A percentile compares a stretch with the other conserved stretches of the same genome.
Evolutionary conservation across 2,888 invertebrate species (phyloP).

Genomic region (Fragum fragum): DNA sequence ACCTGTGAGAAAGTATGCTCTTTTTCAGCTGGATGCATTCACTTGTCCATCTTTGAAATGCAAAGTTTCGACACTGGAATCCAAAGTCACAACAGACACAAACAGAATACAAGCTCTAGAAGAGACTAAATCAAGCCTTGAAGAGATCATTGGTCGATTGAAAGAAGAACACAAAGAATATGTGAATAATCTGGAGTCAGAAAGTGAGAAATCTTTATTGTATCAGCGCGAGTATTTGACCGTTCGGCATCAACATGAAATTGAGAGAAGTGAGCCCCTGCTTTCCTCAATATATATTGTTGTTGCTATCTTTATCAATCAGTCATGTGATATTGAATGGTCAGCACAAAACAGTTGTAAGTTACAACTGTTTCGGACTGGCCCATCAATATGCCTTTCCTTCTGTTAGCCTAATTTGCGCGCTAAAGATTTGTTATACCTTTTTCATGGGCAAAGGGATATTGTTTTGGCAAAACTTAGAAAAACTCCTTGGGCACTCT

Average conservation of each 20-base stretch:
- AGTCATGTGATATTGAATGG: too few relatives aligned
- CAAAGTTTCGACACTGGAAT: constrained; percentile 74
- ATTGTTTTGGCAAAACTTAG: too few relatives aligned
- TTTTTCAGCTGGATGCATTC: constrained; percentile 88
- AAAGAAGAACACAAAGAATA: constrained; percentile 72
- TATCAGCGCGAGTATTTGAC: constrained; percentile 59
- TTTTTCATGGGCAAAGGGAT: neutral
- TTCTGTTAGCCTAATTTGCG: neutral
- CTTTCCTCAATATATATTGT: constrained; percentile 25
- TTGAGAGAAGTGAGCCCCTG: constrained; percentile 53
- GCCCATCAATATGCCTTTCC: constrained; percentile 9
- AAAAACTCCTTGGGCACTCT: too few relatives aligned
- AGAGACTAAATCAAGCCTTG: constrained; percentile 44
- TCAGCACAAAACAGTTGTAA: neutral
- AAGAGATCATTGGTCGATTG: constrained; percentile 61
- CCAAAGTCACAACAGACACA: constrained; percentile 74
- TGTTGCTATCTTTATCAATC: constrained; percentile 16
- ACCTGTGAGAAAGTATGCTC: too few relatives aligned
- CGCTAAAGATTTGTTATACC: too few relatives aligned
- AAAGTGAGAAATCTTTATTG: constrained; percentile 61
- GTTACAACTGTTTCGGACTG: neutral
- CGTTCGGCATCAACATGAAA: constrained; percentile 43
- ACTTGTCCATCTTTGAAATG: constrained; percentile 87
- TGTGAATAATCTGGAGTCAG: constrained; percentile 55
- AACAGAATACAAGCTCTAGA: constrained; percentile 55